Base-by-base conservation (phyloP, 1,140 invertebrate genomes). In the Cydia pomonella region DNA sequence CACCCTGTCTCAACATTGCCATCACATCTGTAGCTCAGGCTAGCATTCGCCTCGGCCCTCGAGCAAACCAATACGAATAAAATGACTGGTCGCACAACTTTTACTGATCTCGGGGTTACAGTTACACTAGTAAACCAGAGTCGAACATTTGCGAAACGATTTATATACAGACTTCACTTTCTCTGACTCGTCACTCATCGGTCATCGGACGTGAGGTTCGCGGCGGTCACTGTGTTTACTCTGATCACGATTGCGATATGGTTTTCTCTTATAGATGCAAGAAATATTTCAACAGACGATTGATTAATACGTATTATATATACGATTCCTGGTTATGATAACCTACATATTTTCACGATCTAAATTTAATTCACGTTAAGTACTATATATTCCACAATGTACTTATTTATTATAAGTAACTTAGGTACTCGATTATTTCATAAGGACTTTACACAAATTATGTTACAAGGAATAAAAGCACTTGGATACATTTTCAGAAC, bases 201-300 rank as follows among this genome's bases (percentile, higher is more conserved):
- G 27, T 41, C 64, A 33, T 69, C 16, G 16, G 4, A 38, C 64
- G 64, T 69, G 27, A 69, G 29, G 64, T 69, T 69, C 9, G 4
- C 64, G 27, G n/a, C 13, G n/a, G 41, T 44, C 4, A 66, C 16
- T 7, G n/a, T 69, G 29, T 41, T 69, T 21, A 18, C 64, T n/a
- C 3, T 38, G 27, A 38, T n/a, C 7, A 33, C 64, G 29, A 59
- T 33, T n/a, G 64, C 33, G 64, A 69, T 69, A 69, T 16, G 27
- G 16, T 38, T 64, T 69, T 69, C 29, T 64, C 63, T 41, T 66
- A 66, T 38, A 27, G 16, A 33, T 29, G 16, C 50, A n/a, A 9
- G 6, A 59, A 59, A 23, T 23, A 59, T 59, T 59, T 23, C 12
- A 59, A 23, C 18, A 21, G 53, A 23, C 10, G 21, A 10, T 2